Percentiles rank a stretch among this genome's conserved stretches.
Evolutionary conservation across 23 tunicate species (phyloP).

Genomic region (Botrylloides violaceus): DNA sequence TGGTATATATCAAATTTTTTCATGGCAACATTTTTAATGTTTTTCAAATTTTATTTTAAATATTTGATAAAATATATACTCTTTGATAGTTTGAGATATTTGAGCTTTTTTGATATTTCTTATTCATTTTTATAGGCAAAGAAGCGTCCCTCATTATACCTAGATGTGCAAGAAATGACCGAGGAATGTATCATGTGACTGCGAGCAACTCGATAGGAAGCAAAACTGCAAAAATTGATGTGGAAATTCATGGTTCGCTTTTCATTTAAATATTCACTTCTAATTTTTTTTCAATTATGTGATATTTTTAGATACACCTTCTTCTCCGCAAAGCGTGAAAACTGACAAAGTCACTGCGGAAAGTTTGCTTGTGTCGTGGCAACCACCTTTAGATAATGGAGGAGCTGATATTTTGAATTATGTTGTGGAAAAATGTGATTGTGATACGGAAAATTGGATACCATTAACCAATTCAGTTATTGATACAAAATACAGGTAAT

Average conservation of each 20-base stretch:
- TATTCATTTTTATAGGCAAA: conserved; percentile 10
- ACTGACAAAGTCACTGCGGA: conserved; percentile 75
- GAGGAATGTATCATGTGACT: conserved; percentile 40
- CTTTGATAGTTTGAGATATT: background rate
- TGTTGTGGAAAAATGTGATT: conserved; percentile 79
- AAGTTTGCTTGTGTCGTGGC: conserved; percentile 45
- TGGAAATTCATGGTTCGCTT: conserved; percentile 58
- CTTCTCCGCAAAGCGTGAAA: conserved; percentile 46
- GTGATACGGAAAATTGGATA: conserved; percentile 66
- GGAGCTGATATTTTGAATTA: conserved; percentile 88
- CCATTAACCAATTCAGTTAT: conserved; percentile 61
- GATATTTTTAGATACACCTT: conserved; percentile 25
- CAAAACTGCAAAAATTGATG: conserved; percentile 18
- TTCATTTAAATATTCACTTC: conserved; percentile 25
- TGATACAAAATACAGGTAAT: conserved; percentile 66
- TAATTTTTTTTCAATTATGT: background rate
- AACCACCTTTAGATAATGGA: conserved; percentile 56
- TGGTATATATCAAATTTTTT: background rate
- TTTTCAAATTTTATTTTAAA: background rate
- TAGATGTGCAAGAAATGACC: conserved; percentile 35
- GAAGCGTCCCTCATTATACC: conserved; percentile 20
- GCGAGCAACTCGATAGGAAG: conserved; percentile 72
- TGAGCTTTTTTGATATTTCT: background rate
- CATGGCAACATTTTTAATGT: background rate
- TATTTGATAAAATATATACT: background rate